Evolutionary conservation across 2,888 invertebrate genomes (phyloP).

Genomic region (Oxystoma pomonae): DNA sequence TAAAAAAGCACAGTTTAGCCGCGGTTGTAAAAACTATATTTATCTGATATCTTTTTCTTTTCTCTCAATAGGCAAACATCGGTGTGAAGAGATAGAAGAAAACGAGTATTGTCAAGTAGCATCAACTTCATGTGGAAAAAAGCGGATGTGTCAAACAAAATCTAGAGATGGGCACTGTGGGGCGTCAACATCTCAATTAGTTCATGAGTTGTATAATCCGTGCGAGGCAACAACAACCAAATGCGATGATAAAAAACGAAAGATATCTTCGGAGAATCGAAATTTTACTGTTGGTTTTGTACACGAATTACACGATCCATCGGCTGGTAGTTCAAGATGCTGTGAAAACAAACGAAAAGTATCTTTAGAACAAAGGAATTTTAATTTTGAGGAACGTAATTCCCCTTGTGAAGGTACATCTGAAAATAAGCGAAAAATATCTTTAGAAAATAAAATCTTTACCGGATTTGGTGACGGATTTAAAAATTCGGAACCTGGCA

Average conservation of each 20-base stretch:
- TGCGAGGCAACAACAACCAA: constrained; percentile 37
- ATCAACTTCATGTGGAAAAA: constrained; percentile 8
- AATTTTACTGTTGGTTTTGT: neutral
- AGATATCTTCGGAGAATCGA: constrained; percentile 2
- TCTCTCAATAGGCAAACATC: constrained; percentile 56
- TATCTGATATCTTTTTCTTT: too few species aligned
- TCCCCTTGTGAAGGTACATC: neutral
- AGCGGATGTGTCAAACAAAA: constrained; percentile 23
- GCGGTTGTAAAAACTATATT: too few species aligned
- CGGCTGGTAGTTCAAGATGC: constrained; percentile 4
- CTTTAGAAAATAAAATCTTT: neutral
- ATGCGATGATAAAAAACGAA: constrained; percentile 31
- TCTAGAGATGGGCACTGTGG: neutral
- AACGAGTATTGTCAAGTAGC: constrained; percentile 7
- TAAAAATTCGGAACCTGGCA: neutral
- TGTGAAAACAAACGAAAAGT: constrained; percentile 11
- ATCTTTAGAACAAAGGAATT: neutral
- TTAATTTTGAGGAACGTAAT: neutral
- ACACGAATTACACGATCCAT: constrained; percentile 8
- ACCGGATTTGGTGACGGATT: neutral
- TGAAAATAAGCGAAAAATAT: neutral
- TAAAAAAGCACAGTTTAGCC: too few species aligned
- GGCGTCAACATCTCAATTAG: constrained; percentile 1
- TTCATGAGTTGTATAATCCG: neutral
- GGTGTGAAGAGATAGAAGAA: constrained; percentile 70